These are phyloP conservation scores for Coturnix japonica DNA, from an alignment of 2,113 vertebrate genomes.

Conservation along the genomic window DNA sequence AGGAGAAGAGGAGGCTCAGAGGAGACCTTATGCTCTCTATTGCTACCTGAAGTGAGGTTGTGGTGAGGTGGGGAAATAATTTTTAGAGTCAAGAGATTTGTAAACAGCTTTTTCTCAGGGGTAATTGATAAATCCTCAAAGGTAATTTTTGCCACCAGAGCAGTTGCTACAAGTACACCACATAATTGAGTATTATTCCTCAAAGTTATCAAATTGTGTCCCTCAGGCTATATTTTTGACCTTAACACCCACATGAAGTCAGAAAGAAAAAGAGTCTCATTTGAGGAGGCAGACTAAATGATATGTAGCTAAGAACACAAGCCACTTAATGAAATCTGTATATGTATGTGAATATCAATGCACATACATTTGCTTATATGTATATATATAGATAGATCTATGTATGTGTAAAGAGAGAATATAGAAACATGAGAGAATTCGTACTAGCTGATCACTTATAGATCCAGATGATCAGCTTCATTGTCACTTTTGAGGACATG, in stretches of 20 bases:
- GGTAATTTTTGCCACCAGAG: background rate
- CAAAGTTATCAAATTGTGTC: background rate
- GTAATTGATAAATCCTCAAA: background rate
- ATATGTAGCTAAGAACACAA: background rate
- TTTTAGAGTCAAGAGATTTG: background rate
- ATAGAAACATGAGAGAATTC: background rate
- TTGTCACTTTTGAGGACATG: background rate
- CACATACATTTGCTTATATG: no score
- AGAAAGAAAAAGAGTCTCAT: background rate
- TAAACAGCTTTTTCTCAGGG: background rate
- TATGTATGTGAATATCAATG: background rate
- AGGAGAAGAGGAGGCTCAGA: no score
- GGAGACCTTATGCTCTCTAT: no score
- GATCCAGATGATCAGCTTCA: background rate
- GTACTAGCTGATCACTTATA: background rate
- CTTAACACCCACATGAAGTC: background rate
- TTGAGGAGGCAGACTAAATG: background rate
- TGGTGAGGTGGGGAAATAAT: background rate
- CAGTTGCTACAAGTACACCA: background rate
- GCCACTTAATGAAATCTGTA: background rate
- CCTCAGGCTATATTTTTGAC: background rate
- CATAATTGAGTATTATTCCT: background rate
- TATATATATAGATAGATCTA: background rate
- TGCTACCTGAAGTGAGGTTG: no score
- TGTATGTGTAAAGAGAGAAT: background rate